phyloP scores from a whole-genome alignment of 2,797 vertebrate species.

The Hippoglossus hippoglossus region DNA sequence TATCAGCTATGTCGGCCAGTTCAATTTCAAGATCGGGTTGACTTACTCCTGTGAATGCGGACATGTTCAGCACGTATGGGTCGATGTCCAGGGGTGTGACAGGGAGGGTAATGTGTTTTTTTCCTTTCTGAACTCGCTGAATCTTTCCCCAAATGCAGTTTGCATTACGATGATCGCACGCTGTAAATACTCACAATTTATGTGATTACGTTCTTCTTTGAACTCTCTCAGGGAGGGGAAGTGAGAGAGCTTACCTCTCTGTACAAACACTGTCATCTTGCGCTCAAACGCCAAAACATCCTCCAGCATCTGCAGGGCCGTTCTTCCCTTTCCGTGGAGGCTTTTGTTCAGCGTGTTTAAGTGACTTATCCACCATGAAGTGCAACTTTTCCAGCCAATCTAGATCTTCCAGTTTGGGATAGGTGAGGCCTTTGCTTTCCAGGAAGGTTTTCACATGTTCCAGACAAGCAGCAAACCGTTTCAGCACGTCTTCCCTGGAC shows the following conservation, averaged over 20 bases:
- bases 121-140: constrained; percentile 23
- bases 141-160: constrained; percentile 4
- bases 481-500: constrained; percentile 30
- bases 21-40: background rate
- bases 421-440: too few species aligned
- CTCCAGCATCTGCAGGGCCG: constrained; percentile 8
- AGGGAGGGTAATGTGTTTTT: background rate
- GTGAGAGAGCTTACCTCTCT: constrained; percentile 16
- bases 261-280: too few species aligned
- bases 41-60: constrained; percentile 2
- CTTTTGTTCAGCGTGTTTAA: too few species aligned
- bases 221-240: constrained; percentile 40
- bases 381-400: too few species aligned
- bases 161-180: constrained; percentile 2
- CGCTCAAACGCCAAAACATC: too few species aligned
- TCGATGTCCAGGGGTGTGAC: constrained; percentile 6
- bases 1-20: background rate
- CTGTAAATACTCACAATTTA: background rate
- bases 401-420: too few species aligned
- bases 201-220: background rate
- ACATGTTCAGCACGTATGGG: constrained; percentile 15
- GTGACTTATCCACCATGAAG: too few species aligned
- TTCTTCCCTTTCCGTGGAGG: too few species aligned
- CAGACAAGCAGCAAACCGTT: background rate
- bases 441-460: too few species aligned